phyloP scores from a whole-genome alignment of 2,888 invertebrate genomes.

The Tachina fera region DNA sequence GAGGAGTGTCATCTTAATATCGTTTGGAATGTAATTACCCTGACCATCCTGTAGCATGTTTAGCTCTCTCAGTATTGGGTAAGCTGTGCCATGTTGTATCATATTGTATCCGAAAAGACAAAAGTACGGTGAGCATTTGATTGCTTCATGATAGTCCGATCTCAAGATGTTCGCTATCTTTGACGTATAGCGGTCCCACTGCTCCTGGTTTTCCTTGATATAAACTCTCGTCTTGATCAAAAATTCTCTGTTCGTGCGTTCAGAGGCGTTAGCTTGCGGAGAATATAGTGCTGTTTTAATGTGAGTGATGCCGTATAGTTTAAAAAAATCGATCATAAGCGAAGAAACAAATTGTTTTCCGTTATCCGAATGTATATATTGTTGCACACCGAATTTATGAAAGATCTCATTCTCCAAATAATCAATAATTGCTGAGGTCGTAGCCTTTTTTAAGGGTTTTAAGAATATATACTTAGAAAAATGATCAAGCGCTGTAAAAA shows the following conservation, averaged over 20 bases:
- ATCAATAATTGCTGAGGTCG: not conserved
- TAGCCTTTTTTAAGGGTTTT: not conserved
- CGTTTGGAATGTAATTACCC: not conserved
- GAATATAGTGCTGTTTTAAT: not conserved
- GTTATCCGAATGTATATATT: not conserved
- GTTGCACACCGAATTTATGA: not conserved
- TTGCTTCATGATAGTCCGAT: not conserved
- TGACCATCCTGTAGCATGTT: not conserved
- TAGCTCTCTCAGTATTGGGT: not conserved
- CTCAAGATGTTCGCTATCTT: not conserved
- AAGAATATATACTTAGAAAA: not conserved
- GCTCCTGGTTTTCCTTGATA: not conserved
- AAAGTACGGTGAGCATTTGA: not conserved
- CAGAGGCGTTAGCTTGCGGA: not conserved
- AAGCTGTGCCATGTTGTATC: not conserved
- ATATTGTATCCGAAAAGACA: not conserved
- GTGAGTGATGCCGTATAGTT: not conserved
- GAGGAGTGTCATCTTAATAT: not conserved
- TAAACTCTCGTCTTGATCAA: not conserved
- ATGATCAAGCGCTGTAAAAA: not conserved
- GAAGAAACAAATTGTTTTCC: slow-evolving; percentile 3
- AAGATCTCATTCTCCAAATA: not conserved
- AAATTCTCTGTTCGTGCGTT: not conserved
- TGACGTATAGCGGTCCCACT: not conserved
- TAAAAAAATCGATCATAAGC: not conserved